Base-by-base conservation (phyloP, 2,113 vertebrate species). In the Podarcis raffonei region DNA sequence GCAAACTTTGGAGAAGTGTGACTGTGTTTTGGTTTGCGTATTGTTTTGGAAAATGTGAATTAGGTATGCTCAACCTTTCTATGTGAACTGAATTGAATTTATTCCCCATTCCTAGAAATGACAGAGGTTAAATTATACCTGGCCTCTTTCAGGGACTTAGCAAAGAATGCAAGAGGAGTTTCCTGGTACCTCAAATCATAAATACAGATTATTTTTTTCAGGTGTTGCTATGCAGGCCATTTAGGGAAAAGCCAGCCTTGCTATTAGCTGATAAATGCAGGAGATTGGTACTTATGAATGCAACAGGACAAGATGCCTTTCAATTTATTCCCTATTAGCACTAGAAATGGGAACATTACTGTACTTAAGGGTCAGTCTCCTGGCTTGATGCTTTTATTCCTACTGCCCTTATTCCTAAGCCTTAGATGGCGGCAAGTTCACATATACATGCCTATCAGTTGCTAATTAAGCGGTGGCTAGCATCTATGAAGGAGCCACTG, bases 221-320 rank as follows among this genome's bases (percentile, higher is more conserved):
- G 4, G 35, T 66, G 12, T 35, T 66, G 35, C 37, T 77, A n/a
- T 84, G 11, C 18, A 68, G n/a, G 5, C 20, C 89, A 76, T 25
- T 74, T 37, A 82, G 6, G 25, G 82, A 89, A 89, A 66, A 1
- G 18, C 87, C 78, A 15, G 62, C 81, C 80, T 42, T 89, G 53
- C 2, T 79, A 85, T 78, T 53, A 84, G 6, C 11, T 53, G 30
- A 84, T n/a, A 90, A 0, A 6, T 85, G 83, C 57, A 84, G 2
- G 80, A 81, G 59, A 80, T 59, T 37, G n/a, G 20, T 37, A 81
- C 53, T 62, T 62, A 35, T 32, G 57, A 35, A 35, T 62, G 57
- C 48, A 22, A 23, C 20, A 81, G 53, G 59, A n/a, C 37, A 35
- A 37, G 35, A 30, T 22, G 62, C 22, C 81, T 68, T 42, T 42